Base-by-base conservation (phyloP, 2,888 invertebrate species). In the Minunthozetes semirufus region DNA sequence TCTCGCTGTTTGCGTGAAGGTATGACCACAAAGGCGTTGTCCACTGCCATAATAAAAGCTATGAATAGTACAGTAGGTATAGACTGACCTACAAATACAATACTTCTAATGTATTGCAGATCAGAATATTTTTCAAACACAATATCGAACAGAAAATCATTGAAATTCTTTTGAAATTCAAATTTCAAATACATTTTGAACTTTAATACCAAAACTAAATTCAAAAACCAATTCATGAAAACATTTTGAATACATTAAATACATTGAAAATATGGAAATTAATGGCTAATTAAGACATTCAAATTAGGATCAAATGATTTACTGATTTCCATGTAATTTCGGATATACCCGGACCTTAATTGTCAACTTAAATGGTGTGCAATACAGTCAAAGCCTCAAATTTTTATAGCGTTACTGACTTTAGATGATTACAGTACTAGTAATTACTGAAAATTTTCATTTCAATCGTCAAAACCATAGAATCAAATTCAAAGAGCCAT, bases 1-100 rank as follows among this genome's bases (percentile, higher is more conserved):
- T 66, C 66, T 66, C 38, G 42, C 66, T 38, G 66, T 19, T 66
- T 19, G 22, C n/a, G 19, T 17, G 15, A 5, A 66, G 66, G 66
- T 15, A 66, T 66, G 66, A 42, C 66, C 66, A 66, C 38, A 66
- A 42, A 66, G 66, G 66, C 66, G 66, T 72, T 56, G 59, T 53
- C 72, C 33, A 53, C 1, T 29, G 29, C 38, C 38, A 9, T 53
- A 13, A 53, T 53, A 53, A 50, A 71, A 71, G 46, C 29, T 56
- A 27, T 59, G 27, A n/a, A 59, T 27, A 72, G 27, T 17, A 11
- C 38, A 42, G n/a, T 17, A n/a, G n/a, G n/a, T n/a, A 53, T 42
- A 29, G 27, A 29, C 15, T 72, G 56, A 38, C 59, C 72, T 53
- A 72, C 56, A 72, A 50, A 25, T 46, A 56, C 22, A 56, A 22